Base-by-base conservation (phyloP, 2,797 vertebrate species). In the Cyprinella venusta region DNA sequence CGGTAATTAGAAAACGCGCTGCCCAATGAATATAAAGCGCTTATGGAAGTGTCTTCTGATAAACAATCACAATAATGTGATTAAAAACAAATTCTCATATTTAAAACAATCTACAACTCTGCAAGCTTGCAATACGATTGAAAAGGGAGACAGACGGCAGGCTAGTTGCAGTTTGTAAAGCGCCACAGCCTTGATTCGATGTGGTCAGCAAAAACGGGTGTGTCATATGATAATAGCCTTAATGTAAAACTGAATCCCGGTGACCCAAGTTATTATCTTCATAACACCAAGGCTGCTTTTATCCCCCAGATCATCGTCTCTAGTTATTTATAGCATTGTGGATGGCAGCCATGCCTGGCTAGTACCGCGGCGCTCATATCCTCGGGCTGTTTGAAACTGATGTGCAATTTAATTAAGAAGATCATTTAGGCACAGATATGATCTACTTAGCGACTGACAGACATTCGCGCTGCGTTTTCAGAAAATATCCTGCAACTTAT, bases 191-290 rank as follows among this genome's bases (percentile, higher is more conserved):
- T 72, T 40, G 36, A 86, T 85, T 88, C 81, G 40, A 80, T 48
- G 36, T 78, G 86, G 83, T 90, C 89, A 89, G 88, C 88, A 89
- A 78, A 86, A 82, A 64, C 48, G 38, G 38, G 69, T 72, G 71
- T 79, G 84, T 82, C 65, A 87, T 78, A 80, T 84, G 86, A 80
- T 89, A 89, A 89, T 89, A 90, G 83, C 72, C 83, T 88, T 86
- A 87, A 83, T 81, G 81, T 68, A 81, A 42, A 85, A 87, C 78
- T 86, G 68, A 83, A 85, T 84, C 69, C 82, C 45, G 4, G 83
- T 87, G 85, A 85, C 84, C 85, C 78, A 85, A 85, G 76, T 79
- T 83, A 88, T 88, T 85, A 88, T 84, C 84, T 84, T 87, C 70
- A 78, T 87, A 82, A 85, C 80, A 82, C 86, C 72, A 79, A 84